A percentile compares a stretch with the other conserved stretches of the same genome.
These are phyloP conservation scores for Vanessa cardui DNA, from an alignment of 2,888 invertebrate species.

Conservation along the genomic window DNA sequence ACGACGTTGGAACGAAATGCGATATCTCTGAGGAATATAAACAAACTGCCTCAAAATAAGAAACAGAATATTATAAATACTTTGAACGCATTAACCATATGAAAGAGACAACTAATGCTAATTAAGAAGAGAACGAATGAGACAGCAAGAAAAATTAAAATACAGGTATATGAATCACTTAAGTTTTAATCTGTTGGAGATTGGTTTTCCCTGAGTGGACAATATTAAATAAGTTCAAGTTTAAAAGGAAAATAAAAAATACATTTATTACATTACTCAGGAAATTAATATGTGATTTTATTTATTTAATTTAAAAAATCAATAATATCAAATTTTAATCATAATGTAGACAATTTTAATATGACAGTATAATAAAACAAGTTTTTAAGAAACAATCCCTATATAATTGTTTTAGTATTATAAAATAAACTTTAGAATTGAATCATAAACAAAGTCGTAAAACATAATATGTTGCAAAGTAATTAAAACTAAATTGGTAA, in stretches of 20 bases:
- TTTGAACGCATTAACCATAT: constrained; percentile 22
- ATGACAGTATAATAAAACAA: too few relatives aligned
- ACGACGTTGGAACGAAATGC: neutral
- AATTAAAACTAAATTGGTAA: too few relatives aligned
- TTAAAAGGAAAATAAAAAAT: constrained; percentile 26
- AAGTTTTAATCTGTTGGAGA: constrained; percentile 3
- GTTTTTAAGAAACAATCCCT: too few relatives aligned
- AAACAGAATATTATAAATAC: constrained; percentile 28
- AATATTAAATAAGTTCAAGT: constrained; percentile 17
- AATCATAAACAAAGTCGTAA: too few relatives aligned
- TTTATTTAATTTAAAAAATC: too few relatives aligned
- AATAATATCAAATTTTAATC: too few relatives aligned
- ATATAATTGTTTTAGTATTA: too few relatives aligned
- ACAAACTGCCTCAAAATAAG: constrained; percentile 24
- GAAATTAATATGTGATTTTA: neutral
- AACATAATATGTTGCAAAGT: too few relatives aligned
- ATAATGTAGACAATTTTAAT: too few relatives aligned
- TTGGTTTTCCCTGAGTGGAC: constrained; percentile 34
- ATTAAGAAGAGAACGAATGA: constrained; percentile 17
- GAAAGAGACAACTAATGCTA: constrained; percentile 21
- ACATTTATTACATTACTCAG: neutral
- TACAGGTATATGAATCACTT: constrained; percentile 36
- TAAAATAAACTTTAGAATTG: too few relatives aligned
- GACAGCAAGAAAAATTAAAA: constrained; percentile 27
- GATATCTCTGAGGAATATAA: constrained; percentile 13